phyloP scores from a whole-genome alignment of 2,888 invertebrate genomes.

The Rotaria magnacalcarata region DNA sequence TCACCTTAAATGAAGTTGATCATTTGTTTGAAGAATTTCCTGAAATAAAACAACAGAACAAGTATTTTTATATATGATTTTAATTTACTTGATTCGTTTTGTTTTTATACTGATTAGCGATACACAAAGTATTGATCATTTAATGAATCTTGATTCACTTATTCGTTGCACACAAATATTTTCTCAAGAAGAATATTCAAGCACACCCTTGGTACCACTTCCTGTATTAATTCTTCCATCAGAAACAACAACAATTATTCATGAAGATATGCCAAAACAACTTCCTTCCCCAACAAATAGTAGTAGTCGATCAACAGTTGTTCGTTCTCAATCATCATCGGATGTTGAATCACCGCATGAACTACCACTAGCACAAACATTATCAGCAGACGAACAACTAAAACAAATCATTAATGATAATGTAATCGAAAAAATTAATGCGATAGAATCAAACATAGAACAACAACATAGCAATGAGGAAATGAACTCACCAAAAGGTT shows the following conservation, averaged over 20 bases:
- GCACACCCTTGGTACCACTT: not conserved
- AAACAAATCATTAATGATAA: too few relatives aligned
- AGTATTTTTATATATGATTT: not conserved
- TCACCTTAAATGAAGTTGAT: not conserved
- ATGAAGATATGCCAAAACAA: not conserved
- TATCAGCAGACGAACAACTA: not conserved
- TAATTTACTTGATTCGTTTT: not conserved
- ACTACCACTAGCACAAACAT: not conserved
- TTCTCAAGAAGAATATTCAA: not conserved
- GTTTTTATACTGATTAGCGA: not conserved
- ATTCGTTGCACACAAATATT: not conserved
- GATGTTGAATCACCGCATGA: not conserved
- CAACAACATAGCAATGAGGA: not conserved
- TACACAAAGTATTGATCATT: not conserved
- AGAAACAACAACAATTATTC: not conserved
- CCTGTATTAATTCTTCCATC: not conserved
- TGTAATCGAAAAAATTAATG: not conserved
- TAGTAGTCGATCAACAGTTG: conserved; percentile 28
- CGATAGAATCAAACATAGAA: not conserved
- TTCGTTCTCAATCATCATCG: conserved; percentile 33
- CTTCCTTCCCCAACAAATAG: not conserved
- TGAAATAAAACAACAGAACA: not conserved
- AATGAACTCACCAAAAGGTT: too few relatives aligned
- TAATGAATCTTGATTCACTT: not conserved
- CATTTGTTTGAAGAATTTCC: not conserved